Percentiles rank a stretch among this genome's conserved stretches.
Evolutionary conservation across 2,888 invertebrate species (phyloP).

Genomic region (Zaprionus lineosus): DNA sequence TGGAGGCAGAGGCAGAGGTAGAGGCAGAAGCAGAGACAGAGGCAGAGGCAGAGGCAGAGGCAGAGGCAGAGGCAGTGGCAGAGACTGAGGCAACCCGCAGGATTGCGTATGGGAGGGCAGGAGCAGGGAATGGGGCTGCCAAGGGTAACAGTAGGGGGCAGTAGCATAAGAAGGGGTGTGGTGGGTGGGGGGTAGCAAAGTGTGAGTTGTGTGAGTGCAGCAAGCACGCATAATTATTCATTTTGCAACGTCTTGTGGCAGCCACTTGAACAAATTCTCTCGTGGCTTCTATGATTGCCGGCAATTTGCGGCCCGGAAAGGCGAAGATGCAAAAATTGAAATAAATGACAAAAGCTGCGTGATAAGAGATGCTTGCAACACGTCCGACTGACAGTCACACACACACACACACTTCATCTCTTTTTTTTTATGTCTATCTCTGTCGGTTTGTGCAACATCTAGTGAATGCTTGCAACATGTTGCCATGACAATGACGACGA

Average conservation of each 20-base stretch:
- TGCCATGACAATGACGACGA: constrained; percentile 75
- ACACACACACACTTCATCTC: constrained; percentile 8
- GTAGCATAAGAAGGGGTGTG: no score
- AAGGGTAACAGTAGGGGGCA: no score
- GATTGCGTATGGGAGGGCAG: no score
- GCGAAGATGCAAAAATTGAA: constrained; percentile 71
- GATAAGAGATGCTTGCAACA: constrained; percentile 25
- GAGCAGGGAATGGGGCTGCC: no score
- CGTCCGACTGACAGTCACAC: not conserved
- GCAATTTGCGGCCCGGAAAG: constrained; percentile 64
- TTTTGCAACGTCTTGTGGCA: constrained; percentile 49
- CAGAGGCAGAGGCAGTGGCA: no score
- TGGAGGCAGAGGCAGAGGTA: not conserved
- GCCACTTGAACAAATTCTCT: constrained; percentile 60
- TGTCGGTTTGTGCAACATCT: constrained; percentile 27
- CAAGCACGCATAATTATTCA: constrained; percentile 65
- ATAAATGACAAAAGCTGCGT: constrained; percentile 67
- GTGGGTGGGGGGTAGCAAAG: not conserved
- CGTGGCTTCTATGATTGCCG: constrained; percentile 39
- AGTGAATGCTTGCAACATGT: constrained; percentile 64
- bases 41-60: no score
- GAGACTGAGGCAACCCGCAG: no score
- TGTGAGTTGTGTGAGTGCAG: not conserved
- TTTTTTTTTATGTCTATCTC: constrained; percentile 35
- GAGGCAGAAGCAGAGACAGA: not conserved